These are phyloP conservation scores for Sebastes matsubarae DNA, from an alignment of 2,797 vertebrate species.

Conservation along the genomic window DNA sequence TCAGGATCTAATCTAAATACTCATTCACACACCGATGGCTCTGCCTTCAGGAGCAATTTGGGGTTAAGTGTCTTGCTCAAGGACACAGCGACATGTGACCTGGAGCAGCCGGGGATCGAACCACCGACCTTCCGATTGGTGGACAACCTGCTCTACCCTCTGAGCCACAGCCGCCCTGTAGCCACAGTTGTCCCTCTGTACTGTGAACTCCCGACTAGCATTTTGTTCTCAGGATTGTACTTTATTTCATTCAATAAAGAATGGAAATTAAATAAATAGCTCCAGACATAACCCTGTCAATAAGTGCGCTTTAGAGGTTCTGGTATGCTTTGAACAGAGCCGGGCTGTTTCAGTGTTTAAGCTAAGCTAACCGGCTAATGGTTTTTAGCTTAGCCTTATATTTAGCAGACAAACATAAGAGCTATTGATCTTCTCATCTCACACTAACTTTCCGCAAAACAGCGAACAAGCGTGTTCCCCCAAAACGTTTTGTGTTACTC, in stretches of 20 bases:
- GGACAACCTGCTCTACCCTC: no score
- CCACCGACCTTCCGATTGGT: no score
- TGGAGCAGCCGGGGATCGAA: no score
- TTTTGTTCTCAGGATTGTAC: neutral
- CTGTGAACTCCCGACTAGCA: neutral
- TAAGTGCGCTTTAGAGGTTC: neutral
- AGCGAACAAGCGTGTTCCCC: neutral
- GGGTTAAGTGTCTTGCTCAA: no score
- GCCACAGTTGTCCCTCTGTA: neutral
- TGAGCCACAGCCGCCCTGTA: no score
- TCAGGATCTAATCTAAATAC: no score
- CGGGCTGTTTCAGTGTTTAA: neutral
- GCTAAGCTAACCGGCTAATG: neutral
- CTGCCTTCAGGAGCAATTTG: no score
- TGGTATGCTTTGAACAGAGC: neutral
- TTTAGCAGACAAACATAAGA: neutral
- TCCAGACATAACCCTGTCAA: neutral
- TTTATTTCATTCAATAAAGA: neutral
- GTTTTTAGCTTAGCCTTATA: neutral
- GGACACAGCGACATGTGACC: no score
- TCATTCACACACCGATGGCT: no score
- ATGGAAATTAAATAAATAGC: neutral
- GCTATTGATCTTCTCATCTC: neutral
- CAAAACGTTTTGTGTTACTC: neutral
- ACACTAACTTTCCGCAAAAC: neutral